Base-by-base conservation (phyloP, 2,888 invertebrate genomes). In the Cosmia pyralina region DNA sequence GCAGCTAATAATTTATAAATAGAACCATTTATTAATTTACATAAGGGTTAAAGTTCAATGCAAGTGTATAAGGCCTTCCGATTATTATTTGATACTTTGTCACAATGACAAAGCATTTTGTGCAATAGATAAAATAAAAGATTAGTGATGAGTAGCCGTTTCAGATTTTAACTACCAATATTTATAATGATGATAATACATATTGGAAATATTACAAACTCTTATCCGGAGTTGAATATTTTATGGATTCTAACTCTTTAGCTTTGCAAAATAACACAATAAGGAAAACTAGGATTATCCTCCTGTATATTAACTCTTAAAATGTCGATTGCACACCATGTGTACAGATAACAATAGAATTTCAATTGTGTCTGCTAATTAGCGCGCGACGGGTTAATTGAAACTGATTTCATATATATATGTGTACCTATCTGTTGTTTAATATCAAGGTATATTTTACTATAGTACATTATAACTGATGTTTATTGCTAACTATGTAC, bases 71-170 rank as follows among this genome's bases (percentile, higher is more conserved):
- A 5, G 44, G 50, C 19, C 7, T 70, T 53, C 13, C 22, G 69
- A 53, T 41, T 28, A 19, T 10, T 19, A 76, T 38, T 59, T 52
- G 7, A 22, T 11, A 15, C 28, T 34, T 34, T n/a, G 5, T 34
- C 41, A 75, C 11, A 8, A 71, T 78, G 72, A 78, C 57, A 22
- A 63, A 63, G 75, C 57, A 34, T 60, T 48, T 55, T n/a, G 3
- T 22, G 13, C 0, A 41, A 19, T 34, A 58, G 0, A 17, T 34
- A 2, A 11, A 48, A 34, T 41, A 10, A 50, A 52, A 52, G 11
- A 52, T 28, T 52, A 28, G 19, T 28, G 6, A 70, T 38, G 19
- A 53, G 48, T 41, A 41, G 3, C 2, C 8, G 22, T 53, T 38
- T 44, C 0, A 2, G 4, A 44, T 41, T 6, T 1, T n/a, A 17